Conservation (phyloP, 2,797 vertebrate species). For the Neosalanx taihuensis region DNA sequence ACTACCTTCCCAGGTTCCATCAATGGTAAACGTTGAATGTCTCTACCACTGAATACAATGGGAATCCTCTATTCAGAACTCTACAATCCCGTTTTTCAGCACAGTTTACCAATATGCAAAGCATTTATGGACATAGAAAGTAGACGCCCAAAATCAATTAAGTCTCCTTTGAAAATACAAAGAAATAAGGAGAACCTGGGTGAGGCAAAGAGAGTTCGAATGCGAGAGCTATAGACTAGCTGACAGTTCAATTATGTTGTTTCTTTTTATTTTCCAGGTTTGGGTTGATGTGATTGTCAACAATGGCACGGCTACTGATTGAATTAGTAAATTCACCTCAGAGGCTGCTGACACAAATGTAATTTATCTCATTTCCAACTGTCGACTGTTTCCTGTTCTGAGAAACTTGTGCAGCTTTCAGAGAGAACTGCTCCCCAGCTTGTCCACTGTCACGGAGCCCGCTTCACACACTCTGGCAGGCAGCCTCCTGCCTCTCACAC, state of each 20-base stretch:
- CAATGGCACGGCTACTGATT: conserved; percentile 23
- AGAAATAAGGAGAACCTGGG: background rate
- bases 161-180: conserved; percentile 9
- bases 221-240: conserved; percentile 10
- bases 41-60: no score
- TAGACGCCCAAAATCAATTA: background rate
- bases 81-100: no score
- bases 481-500: background rate
- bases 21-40: no score
- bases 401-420: conserved; percentile 30
- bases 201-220: conserved; percentile 11
- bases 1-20: no score
- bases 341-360: conserved; percentile 37
- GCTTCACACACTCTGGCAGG: conserved; percentile 16
- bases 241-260: conserved; percentile 47
- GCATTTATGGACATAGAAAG: background rate
- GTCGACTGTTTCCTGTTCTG: conserved; percentile 29
- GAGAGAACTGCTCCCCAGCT: conserved; percentile 12
- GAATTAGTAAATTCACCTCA: conserved; percentile 45
- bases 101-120: background rate
- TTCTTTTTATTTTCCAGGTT: conserved; percentile 28
- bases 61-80: no score
- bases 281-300: conserved; percentile 24
- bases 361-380: conserved; percentile 44
- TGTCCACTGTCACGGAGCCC: conserved; percentile 50